Percentiles rank a stretch among this genome's conserved stretches.
phyloP scores from a whole-genome alignment of 2,888 invertebrate genomes.

The Cecidostiba fungosa region DNA sequence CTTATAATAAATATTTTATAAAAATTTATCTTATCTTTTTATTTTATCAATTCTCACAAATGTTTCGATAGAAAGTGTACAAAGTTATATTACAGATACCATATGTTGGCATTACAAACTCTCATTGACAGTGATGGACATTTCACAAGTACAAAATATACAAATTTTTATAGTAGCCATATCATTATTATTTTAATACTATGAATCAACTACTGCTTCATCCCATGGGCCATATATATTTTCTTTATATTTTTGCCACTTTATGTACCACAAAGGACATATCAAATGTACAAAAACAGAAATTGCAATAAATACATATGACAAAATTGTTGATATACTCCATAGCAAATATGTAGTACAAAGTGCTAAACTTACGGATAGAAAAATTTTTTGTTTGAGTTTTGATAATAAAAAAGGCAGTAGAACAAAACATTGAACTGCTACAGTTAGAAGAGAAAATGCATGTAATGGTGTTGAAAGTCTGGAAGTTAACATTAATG shows the following conservation, averaged over 20 bases:
- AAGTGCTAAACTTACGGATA: conserved; percentile 81
- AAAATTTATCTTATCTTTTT: not conserved
- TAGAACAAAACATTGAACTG: conserved; percentile 93
- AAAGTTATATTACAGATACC: too few relatives aligned
- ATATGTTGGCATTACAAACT: too few relatives aligned
- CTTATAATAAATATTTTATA: conserved; percentile 59
- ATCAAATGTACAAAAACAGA: conserved; percentile 86
- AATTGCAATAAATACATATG: conserved; percentile 84
- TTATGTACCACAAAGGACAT: conserved; percentile 89
- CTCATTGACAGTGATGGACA: too few relatives aligned
- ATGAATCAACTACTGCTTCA: conserved; percentile 86
- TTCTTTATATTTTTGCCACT: conserved; percentile 90
- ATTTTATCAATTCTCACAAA: too few relatives aligned
- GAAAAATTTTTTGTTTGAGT: conserved; percentile 83
- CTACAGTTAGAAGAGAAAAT: conserved; percentile 93
- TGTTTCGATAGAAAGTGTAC: too few relatives aligned
- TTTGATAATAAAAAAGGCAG: conserved; percentile 90
- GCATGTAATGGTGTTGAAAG: conserved; percentile 92
- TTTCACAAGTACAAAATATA: not conserved
- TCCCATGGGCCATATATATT: conserved; percentile 99
- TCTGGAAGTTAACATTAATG: conserved; percentile 96
- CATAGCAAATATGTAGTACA: conserved; percentile 82
- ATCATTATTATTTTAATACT: conserved; percentile 18
- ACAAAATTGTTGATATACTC: conserved; percentile 82
- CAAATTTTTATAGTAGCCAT: not conserved